Base-by-base conservation (phyloP, 2,797 vertebrate species). In the Lacerta bilineata region DNA sequence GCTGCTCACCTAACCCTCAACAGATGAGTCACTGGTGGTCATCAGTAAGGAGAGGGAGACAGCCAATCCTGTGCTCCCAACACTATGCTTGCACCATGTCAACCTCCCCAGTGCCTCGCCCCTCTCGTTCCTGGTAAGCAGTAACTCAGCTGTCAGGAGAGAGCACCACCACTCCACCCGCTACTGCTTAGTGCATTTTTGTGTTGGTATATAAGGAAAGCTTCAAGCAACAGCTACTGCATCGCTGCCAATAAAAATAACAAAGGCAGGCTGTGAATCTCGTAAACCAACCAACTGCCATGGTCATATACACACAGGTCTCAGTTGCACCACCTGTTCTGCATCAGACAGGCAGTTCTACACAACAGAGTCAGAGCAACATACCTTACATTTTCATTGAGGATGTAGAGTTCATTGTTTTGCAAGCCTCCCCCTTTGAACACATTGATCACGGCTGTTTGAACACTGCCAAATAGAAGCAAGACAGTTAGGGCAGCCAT, bases 341-440 rank as follows among this genome's bases (percentile, higher is more conserved):
- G 18, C 27, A 55, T 11, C 55, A 68, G 17, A n/a, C 41, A 75
- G n/a, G n/a, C 66, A 61, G 13, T 76, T 76, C 71, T 36, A 76
- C 18, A 74, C n/a, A 59, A 59, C 64, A 69, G 25, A 82, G 43
- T 86, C 33, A 50, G 66, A 75, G 43, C 1, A 13, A 87, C 91
- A 20, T 96, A 99, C 99, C 98, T 98, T 97, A 99, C 98, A 95
- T 97, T 98, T 96, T 99, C 98, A 7, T 99, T 99, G 79, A 99
- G 97, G 0, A 93, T 96, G 93, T 97, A 98, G 9, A 99, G 98
- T 91, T 99, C 98, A 33, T 98, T 99, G 76, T 93, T 93, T 95
- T 98, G 98, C 91, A 99, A 94, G 68, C 96, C 97, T 88, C 98
- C 98, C 8, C 98, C 98, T 96, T 98, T 97, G 95, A 99, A 99